phyloP scores from a whole-genome alignment of 2,797 vertebrate genomes.

The Scolopax bukidnonensis region DNA sequence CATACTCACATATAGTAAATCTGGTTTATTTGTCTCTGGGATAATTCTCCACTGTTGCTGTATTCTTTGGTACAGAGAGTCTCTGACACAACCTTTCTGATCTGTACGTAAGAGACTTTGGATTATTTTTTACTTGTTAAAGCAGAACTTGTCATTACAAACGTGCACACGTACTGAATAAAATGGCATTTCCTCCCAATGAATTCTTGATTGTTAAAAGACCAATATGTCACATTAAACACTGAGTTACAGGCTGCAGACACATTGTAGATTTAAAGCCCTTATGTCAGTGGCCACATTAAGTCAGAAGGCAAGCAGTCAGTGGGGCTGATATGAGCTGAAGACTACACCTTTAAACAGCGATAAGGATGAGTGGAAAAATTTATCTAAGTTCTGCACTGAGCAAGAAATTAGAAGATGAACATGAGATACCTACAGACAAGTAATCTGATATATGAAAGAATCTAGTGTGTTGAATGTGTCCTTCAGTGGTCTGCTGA shows the following conservation, averaged over 20 bases:
- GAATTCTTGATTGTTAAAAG: not conserved
- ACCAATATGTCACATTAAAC: not conserved
- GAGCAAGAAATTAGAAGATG: slow-evolving; percentile 1
- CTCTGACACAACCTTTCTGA: not conserved
- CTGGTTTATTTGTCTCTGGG: not conserved
- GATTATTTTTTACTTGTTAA: not conserved
- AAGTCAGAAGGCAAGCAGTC: slow-evolving; percentile 13
- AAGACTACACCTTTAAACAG: slow-evolving; percentile 20
- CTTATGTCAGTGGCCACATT: not conserved
- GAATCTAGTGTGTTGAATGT: not conserved
- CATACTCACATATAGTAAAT: not conserved
- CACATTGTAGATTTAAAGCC: not conserved
- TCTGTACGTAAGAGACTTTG: not conserved
- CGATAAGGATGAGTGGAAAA: not conserved
- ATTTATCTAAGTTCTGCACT: not conserved
- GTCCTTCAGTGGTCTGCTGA: not conserved
- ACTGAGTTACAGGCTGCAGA: not conserved
- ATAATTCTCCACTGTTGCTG: not conserved
- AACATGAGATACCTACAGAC: not conserved
- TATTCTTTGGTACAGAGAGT: not conserved
- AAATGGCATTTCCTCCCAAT: not conserved
- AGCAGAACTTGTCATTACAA: not conserved
- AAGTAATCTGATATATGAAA: not conserved
- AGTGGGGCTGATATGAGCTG: not conserved
- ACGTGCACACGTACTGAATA: not conserved